Conservation (phyloP, 2,888 invertebrate genomes). For the Pyralis farinalis region DNA sequence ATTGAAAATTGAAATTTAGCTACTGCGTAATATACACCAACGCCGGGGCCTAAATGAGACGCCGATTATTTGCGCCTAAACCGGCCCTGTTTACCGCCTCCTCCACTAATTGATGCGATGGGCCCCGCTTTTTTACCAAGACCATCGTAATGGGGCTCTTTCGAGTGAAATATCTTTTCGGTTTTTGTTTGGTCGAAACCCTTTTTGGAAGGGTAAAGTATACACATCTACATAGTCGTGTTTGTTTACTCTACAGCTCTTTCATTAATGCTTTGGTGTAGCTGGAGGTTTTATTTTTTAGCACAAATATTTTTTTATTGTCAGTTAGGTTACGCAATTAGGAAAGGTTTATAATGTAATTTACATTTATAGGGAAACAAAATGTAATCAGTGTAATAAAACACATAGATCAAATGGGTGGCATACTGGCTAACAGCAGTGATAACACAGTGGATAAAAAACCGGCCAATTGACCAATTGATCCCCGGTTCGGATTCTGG, state of each 20-base stretch:
- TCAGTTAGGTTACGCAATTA: no score
- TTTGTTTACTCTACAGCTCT: constrained; percentile 6
- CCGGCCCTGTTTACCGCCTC: constrained; percentile 30
- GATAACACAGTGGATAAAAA: no score
- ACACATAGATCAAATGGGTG: no score
- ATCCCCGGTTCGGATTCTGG: no score
- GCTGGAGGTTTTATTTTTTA: background rate
- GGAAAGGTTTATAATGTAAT: no score
- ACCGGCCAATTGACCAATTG: no score
- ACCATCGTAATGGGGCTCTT: constrained; percentile 39
- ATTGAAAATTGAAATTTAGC: background rate
- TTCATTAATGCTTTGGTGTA: constrained; percentile 6
- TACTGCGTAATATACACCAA: background rate
- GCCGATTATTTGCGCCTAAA: constrained; percentile 39
- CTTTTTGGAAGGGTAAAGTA: constrained; percentile 13
- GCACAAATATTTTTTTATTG: background rate
- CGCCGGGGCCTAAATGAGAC: constrained; percentile 25
- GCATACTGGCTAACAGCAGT: no score
- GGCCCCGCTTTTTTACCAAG: constrained; percentile 36
- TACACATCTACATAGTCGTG: constrained; percentile 3
- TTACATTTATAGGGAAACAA: no score
- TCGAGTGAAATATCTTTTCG: constrained; percentile 42
- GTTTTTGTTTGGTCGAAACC: constrained; percentile 21
- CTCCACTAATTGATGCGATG: constrained; percentile 43
- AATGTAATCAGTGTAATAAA: no score